These are phyloP conservation scores for Whitmania pigra DNA, from an alignment of 1,140 invertebrate genomes.

Conservation along the genomic window DNA sequence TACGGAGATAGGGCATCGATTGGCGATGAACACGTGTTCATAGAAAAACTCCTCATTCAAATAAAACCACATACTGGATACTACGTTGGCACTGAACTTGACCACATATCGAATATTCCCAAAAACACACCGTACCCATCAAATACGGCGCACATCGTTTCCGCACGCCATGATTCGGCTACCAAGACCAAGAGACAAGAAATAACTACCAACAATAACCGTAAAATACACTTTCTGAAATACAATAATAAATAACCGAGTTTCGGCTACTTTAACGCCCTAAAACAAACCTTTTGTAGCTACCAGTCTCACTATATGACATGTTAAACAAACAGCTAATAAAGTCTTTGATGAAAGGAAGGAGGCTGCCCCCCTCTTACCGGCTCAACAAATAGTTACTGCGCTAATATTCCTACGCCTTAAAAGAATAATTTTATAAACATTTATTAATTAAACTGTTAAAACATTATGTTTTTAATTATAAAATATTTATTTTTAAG, in stretches of 20 bases:
- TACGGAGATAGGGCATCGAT: neutral
- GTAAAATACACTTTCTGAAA: neutral
- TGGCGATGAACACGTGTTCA: neutral
- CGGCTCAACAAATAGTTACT: no score
- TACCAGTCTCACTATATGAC: constrained; percentile 10
- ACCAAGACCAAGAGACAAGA: neutral
- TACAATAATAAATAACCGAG: neutral
- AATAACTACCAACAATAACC: neutral
- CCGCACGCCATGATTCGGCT: neutral
- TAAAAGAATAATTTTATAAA: no score
- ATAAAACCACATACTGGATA: neutral
- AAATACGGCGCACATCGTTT: neutral
- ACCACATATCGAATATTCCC: no score
- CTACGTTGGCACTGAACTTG: no score
- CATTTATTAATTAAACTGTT: no score
- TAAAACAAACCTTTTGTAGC: constrained; percentile 11
- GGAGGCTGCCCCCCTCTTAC: no score
- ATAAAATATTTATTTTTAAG: no score
- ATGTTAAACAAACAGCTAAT: neutral
- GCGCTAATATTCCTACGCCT: no score
- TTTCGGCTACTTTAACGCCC: neutral
- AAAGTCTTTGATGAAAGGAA: no score
- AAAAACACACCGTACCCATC: neutral
- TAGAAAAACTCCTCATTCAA: neutral
- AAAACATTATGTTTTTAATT: no score